Percentiles rank a stretch among this genome's conserved stretches.
Evolutionary conservation across 2,113 vertebrate genomes (phyloP).

Genomic region (Crotophaga sulcirostris): DNA sequence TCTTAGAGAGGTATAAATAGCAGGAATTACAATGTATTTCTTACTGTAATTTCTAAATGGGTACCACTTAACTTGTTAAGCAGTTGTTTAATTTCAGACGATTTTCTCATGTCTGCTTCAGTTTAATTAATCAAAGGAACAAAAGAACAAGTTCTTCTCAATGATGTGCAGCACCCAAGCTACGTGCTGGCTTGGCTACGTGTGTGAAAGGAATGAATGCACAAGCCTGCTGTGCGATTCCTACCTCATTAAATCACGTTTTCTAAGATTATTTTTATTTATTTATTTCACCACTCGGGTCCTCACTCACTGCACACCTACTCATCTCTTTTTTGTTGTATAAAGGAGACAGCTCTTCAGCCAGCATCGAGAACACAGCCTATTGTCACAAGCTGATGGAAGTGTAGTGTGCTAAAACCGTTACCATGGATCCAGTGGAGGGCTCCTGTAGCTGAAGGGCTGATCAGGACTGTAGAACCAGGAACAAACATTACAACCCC

Average conservation of each 20-base stretch:
- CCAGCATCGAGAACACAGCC: constrained; percentile 46
- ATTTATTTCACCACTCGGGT: constrained; percentile 39
- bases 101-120: constrained; percentile 16
- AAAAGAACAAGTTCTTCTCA: constrained; percentile 67
- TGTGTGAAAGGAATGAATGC: constrained; percentile 8
- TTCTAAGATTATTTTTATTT: background rate
- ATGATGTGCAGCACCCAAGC: constrained; percentile 31
- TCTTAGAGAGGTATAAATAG: constrained; percentile 20
- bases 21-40: constrained; percentile 47
- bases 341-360: constrained; percentile 26
- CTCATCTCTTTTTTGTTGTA: constrained; percentile 23
- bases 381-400: constrained; percentile 61
- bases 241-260: constrained; percentile 55
- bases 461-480: background rate
- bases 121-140: constrained; percentile 58
- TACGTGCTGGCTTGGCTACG: background rate
- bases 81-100: constrained; percentile 42
- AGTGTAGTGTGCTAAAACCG: constrained; percentile 62
- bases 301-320: constrained; percentile 44
- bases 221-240: constrained; percentile 35
- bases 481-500: constrained; percentile 67
- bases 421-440: constrained; percentile 78
- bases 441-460: constrained; percentile 58
- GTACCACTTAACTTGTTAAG: constrained; percentile 32
- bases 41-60: constrained; percentile 10